Conservation (phyloP, 2,888 invertebrate genomes). For the Sinotaia quadrata region DNA sequence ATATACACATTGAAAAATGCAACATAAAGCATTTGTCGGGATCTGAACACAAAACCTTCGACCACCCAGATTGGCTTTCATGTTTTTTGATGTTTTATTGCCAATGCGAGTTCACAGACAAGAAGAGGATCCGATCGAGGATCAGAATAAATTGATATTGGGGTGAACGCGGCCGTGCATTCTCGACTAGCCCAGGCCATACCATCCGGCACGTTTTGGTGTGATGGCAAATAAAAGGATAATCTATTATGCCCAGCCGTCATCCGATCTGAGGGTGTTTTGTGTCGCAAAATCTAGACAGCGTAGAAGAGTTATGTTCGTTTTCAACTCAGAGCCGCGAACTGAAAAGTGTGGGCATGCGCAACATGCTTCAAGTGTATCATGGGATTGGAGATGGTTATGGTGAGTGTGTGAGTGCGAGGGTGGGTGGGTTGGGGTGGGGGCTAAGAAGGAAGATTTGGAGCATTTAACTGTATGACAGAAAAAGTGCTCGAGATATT, state of each 20-base stretch:
- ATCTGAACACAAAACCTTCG: no score
- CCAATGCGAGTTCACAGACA: neutral
- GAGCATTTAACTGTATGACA: no score
- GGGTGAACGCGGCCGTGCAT: neutral
- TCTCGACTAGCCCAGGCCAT: neutral
- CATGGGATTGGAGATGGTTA: no score
- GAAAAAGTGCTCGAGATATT: no score
- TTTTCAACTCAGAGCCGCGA: neutral
- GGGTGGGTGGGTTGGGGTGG: no score
- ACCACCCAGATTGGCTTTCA: no score
- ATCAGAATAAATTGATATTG: constrained; percentile 1
- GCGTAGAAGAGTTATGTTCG: neutral
- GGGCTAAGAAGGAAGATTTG: no score
- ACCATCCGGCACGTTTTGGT: neutral
- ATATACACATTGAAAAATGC: no score
- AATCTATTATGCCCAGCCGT: constrained; percentile 4
- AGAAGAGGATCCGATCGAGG: neutral
- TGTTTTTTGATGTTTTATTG: constrained; percentile 5
- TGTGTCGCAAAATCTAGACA: constrained; percentile 4
- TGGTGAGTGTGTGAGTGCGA: no score
- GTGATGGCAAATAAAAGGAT: constrained; percentile 4
- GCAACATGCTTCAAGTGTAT: no score
- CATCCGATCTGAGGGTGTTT: constrained; percentile 8
- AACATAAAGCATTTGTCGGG: no score
- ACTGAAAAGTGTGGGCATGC: no score